A percentile compares a stretch with the other conserved stretches of the same genome.
phyloP scores from a whole-genome alignment of 2,888 invertebrate genomes.

The Bombyx huttoni region DNA sequence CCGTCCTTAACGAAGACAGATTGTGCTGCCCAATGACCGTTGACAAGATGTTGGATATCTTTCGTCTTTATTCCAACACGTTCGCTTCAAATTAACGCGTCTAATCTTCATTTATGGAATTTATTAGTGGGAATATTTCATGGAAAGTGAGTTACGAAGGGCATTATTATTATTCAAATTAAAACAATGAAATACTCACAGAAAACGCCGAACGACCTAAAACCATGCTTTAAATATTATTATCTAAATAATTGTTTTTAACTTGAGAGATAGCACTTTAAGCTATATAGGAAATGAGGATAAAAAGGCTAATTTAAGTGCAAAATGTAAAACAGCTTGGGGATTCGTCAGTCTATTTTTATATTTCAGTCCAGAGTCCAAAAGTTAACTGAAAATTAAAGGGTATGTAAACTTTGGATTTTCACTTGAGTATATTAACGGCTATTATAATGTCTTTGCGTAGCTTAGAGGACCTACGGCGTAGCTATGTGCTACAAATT shows the following conservation, averaged over 20 bases:
- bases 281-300: too few species aligned
- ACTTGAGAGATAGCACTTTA: too few species aligned
- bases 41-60: conserved; percentile 26
- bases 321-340: too few species aligned
- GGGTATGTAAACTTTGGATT: background rate
- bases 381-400: background rate
- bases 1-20: conserved; percentile 47
- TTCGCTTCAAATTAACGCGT: conserved; percentile 19
- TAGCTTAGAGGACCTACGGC: background rate
- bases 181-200: too few species aligned
- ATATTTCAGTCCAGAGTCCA: background rate
- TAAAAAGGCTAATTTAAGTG: too few species aligned
- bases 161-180: too few species aligned
- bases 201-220: too few species aligned
- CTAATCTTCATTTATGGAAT: background rate
- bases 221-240: too few species aligned
- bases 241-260: too few species aligned
- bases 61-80: conserved; percentile 6
- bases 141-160: too few species aligned
- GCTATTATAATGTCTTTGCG: background rate
- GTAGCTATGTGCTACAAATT: background rate
- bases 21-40: conserved; percentile 35
- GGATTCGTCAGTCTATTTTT: too few species aligned
- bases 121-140: too few species aligned
- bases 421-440: background rate